A percentile compares a stretch with the other conserved stretches of the same genome.
Evolutionary conservation across 2,113 vertebrate genomes (phyloP).

Genomic region (Pterocles gutturalis): DNA sequence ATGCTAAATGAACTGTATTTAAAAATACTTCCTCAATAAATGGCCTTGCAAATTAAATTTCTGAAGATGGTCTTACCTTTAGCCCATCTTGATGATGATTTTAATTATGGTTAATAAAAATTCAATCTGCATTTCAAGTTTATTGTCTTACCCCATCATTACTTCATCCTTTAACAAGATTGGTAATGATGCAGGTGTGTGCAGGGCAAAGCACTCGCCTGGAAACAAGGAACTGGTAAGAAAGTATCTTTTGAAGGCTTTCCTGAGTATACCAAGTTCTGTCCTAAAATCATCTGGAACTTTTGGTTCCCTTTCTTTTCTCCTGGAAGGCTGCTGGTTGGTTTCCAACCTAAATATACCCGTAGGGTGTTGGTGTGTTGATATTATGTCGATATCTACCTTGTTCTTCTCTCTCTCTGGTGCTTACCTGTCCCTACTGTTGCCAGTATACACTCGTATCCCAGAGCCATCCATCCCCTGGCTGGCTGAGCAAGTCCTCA

Average conservation of each 20-base stretch:
- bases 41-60: conserved; percentile 48
- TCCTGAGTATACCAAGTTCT: background rate
- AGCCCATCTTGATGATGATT: conserved; percentile 32
- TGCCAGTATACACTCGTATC: background rate
- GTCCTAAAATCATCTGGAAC: background rate
- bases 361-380: background rate
- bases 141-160: conserved; percentile 26
- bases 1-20: conserved; percentile 46
- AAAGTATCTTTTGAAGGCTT: background rate
- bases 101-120: conserved; percentile 56
- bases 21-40: conserved; percentile 50
- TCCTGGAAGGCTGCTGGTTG: background rate
- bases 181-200: background rate
- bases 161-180: conserved; percentile 9
- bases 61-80: conserved; percentile 40
- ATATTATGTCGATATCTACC: background rate
- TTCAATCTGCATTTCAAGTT: background rate
- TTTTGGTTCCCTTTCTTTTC: background rate
- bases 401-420: background rate
- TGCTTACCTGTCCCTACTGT: background rate
- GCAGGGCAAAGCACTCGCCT: background rate
- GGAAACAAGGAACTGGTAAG: background rate
- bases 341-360: background rate
- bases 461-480: background rate
- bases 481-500: background rate